A percentile compares a stretch with the other conserved stretches of the same genome.
phyloP scores from a whole-genome alignment of 2,113 vertebrate genomes.

The Oceanodroma tethys region DNA sequence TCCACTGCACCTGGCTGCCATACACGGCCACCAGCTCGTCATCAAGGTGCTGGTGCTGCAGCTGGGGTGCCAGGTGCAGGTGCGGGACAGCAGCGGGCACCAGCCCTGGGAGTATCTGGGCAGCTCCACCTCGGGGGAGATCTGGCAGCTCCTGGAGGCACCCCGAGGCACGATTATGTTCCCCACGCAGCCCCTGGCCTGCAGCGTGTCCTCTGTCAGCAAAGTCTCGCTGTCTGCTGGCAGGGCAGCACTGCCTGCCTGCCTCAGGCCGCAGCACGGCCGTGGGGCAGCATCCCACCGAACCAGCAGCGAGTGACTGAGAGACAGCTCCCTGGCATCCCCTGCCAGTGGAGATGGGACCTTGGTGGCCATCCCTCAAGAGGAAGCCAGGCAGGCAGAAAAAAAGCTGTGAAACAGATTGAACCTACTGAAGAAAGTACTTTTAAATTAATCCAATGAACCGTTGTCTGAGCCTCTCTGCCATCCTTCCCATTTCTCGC shows the following conservation, averaged over 20 bases:
- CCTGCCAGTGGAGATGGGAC: background rate
- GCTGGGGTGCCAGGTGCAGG: slow-evolving; percentile 74
- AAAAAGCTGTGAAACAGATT: slow-evolving; percentile 33
- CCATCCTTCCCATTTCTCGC: background rate
- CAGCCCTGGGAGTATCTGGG: slow-evolving; percentile 89
- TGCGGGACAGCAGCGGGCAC: slow-evolving; percentile 86
- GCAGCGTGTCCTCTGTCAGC: background rate
- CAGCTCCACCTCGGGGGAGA: slow-evolving; percentile 66
- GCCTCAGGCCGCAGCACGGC: slow-evolving; percentile 65
- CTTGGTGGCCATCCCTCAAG: background rate
- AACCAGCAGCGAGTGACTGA: background rate
- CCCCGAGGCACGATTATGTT: slow-evolving; percentile 76
- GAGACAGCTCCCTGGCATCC: background rate
- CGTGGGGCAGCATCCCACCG: background rate
- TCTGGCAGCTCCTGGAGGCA: slow-evolving; percentile 83
- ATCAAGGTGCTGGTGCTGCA: slow-evolving; percentile 86
- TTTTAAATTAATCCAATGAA: slow-evolving; percentile 8
- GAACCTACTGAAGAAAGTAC: background rate
- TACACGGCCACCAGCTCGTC: slow-evolving; percentile 82
- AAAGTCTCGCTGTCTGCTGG: slow-evolving; percentile 49
- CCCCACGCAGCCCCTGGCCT: slow-evolving; percentile 51
- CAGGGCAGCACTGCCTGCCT: slow-evolving; percentile 63
- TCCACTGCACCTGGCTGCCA: slow-evolving; percentile 88
- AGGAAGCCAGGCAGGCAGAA: background rate
- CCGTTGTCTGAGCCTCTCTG: background rate